A percentile compares a stretch with the other conserved stretches of the same genome.
Conservation (phyloP, 2,113 vertebrate species). For the Nyctibius bracteatus region DNA sequence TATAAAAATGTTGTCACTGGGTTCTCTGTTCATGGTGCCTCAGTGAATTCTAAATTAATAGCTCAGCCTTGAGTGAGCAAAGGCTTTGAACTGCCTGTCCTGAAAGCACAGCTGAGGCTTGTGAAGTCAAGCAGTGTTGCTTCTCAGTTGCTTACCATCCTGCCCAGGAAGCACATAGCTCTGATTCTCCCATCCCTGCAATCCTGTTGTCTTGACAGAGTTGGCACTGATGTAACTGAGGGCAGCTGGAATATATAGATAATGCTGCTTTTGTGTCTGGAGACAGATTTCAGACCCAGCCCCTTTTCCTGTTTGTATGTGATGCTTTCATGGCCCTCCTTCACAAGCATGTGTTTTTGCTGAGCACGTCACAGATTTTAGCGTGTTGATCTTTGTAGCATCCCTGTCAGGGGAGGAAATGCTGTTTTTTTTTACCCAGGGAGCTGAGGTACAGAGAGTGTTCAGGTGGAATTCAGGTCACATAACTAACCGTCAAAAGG, state of each 20-base stretch:
- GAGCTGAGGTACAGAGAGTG: neutral
- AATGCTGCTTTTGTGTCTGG: neutral
- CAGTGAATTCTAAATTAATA: neutral
- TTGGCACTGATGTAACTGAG: neutral
- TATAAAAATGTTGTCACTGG: neutral
- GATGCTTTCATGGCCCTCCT: neutral
- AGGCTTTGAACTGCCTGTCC: neutral
- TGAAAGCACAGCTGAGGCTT: neutral
- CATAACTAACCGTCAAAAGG: neutral
- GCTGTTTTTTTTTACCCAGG: neutral
- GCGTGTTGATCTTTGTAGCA: neutral
- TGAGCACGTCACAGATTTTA: neutral
- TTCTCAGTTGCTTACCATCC: neutral
- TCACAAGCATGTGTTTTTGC: neutral
- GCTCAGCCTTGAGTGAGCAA: neutral
- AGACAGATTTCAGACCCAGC: neutral
- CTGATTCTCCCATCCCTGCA: neutral
- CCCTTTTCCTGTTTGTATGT: neutral
- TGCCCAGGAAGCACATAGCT: neutral
- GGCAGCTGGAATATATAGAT: neutral
- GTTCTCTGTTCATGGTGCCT: neutral
- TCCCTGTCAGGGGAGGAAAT: neutral
- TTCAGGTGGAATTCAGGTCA: neutral
- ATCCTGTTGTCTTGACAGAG: neutral
- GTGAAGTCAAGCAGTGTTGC: neutral